These are phyloP conservation scores for Hydractinia symbiolongicarpus DNA, from an alignment of 30 jellyfish, hydroid and myxozoan species.

Conservation along the genomic window DNA sequence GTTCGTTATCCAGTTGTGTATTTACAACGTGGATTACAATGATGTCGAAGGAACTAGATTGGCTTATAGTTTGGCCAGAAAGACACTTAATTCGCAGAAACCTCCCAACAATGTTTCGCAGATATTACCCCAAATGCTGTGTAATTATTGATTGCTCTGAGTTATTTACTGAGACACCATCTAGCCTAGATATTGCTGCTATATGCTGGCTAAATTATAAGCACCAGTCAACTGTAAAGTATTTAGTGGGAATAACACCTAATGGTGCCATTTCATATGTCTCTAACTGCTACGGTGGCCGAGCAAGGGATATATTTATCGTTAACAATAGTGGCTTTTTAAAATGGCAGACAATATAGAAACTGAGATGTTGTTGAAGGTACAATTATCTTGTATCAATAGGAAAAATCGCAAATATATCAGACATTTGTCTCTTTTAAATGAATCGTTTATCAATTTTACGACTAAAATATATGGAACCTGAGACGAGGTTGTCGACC, in stretches of 20 bases:
- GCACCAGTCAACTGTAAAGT: not conserved
- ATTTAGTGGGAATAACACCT: not conserved
- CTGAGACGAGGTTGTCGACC: no score
- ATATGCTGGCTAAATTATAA: not conserved
- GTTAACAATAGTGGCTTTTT: no score
- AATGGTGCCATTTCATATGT: not conserved
- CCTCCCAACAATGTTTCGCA: constrained; percentile 25
- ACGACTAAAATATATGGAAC: no score
- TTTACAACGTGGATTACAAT: no score
- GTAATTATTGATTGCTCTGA: constrained; percentile 18
- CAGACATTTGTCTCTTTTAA: no score
- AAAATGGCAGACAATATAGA: no score
- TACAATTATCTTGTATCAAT: no score
- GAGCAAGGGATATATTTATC: not conserved
- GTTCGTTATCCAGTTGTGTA: no score
- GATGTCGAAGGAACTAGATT: no score
- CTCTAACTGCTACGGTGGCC: not conserved
- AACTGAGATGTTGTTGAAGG: no score
- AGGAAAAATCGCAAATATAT: no score
- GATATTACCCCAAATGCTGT: constrained; percentile 25
- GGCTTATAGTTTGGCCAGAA: constrained; percentile 39
- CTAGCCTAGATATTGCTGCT: not conserved
- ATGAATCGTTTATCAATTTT: no score
- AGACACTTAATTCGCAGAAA: constrained; percentile 23
- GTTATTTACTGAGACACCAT: not conserved